These are phyloP conservation scores for Patagioenas fasciata DNA, from an alignment of 2,113 vertebrate genomes.

Conservation along the genomic window DNA sequence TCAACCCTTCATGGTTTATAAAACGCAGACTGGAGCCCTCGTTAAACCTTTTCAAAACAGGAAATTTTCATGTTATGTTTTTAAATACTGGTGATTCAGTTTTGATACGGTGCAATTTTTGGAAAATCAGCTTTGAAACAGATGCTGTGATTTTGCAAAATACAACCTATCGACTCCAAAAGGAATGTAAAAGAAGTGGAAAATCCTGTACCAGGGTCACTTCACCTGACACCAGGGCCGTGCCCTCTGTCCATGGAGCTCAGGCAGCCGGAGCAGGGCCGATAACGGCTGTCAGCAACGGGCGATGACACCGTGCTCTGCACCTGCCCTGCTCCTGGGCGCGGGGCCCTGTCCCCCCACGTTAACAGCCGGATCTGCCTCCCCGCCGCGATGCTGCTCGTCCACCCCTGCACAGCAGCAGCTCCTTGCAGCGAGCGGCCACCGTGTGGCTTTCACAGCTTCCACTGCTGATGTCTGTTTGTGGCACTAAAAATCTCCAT, in stretches of 20 bases:
- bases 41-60: neutral
- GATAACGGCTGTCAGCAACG: neutral
- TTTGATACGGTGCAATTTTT: neutral
- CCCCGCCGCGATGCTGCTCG: neutral
- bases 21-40: neutral
- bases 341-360: fast-evolving
- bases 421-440: neutral
- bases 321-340: neutral
- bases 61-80: neutral
- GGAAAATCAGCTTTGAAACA: neutral
- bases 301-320: neutral
- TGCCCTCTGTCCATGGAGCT: neutral
- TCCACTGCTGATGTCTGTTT: neutral
- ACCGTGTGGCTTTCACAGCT: neutral
- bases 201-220: neutral
- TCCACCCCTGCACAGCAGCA: neutral
- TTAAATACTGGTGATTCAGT: neutral
- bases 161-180: neutral
- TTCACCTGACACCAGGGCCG: neutral
- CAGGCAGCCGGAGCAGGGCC: neutral
- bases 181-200: neutral
- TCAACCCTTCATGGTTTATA: neutral
- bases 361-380: fast-evolving
- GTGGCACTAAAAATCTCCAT: neutral
- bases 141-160: neutral